A percentile compares a stretch with the other conserved stretches of the same genome.
These are phyloP conservation scores for Megaleporinus macrocephalus DNA, from an alignment of 2,113 vertebrate species.

Conservation along the genomic window DNA sequence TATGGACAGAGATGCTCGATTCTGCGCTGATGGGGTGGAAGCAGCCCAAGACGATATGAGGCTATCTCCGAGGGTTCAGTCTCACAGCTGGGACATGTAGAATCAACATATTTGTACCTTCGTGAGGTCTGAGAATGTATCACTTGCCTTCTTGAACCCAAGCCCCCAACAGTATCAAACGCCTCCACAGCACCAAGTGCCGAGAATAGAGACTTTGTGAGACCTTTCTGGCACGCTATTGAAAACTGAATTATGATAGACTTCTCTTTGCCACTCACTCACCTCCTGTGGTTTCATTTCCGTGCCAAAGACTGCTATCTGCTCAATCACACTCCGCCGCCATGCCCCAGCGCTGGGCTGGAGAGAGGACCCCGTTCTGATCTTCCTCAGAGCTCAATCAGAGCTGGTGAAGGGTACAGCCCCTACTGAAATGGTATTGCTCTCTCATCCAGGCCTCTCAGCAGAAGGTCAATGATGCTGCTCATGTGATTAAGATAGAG, in stretches of 20 bases:
- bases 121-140: background rate
- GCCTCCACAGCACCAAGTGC: background rate
- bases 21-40: background rate
- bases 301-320: slow-evolving; percentile 4
- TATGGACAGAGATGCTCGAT: background rate
- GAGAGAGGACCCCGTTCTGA: slow-evolving; percentile 4
- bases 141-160: background rate
- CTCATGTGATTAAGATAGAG: slow-evolving; percentile 46
- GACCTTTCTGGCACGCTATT: background rate
- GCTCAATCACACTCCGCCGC: background rate
- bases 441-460: slow-evolving; percentile 42
- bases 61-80: background rate
- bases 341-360: background rate
- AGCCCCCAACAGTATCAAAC: background rate
- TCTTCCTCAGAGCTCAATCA: slow-evolving; percentile 34
- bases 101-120: background rate
- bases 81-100: background rate
- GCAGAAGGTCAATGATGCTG: slow-evolving; percentile 51
- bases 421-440: slow-evolving; percentile 45
- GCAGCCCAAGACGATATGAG: background rate
- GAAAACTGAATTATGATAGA: slow-evolving; percentile 1
- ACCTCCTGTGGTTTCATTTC: slow-evolving; percentile 13
- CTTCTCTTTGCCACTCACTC: background rate
- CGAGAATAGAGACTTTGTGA: background rate
- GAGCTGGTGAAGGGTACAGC: slow-evolving; percentile 17